These are phyloP conservation scores for Lasiurus cinereus DNA, from an alignment of 2,113 vertebrate species.

Conservation along the genomic window DNA sequence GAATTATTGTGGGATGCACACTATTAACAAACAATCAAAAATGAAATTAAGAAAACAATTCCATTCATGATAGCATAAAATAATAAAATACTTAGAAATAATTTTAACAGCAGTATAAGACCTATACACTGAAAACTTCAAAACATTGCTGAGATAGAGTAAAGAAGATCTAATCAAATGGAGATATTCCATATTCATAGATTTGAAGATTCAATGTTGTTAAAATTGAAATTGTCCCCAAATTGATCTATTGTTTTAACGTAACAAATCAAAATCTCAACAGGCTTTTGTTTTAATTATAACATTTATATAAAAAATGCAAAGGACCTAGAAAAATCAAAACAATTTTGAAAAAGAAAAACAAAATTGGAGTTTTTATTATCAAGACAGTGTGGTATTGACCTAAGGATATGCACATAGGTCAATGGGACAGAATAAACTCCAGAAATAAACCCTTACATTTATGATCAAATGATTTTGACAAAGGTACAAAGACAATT, in stretches of 20 bases:
- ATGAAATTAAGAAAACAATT: neutral
- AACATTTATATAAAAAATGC: constrained; percentile 41
- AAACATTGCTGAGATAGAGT: constrained; percentile 30
- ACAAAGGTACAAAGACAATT: neutral
- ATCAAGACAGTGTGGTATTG: neutral
- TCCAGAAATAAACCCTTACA: constrained; percentile 21
- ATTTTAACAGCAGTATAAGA: constrained; percentile 43
- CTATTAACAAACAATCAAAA: neutral
- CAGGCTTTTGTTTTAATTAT: neutral
- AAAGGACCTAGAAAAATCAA: constrained; percentile 49
- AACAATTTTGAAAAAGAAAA: constrained; percentile 51
- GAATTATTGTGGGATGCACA: neutral
- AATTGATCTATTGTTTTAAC: neutral
- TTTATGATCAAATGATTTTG: neutral
- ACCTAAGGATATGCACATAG: neutral
- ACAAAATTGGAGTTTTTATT: neutral
- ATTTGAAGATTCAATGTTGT: neutral
- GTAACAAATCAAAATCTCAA: constrained; percentile 23
- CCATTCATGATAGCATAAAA: constrained; percentile 18
- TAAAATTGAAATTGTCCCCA: neutral
- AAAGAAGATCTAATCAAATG: constrained; percentile 28
- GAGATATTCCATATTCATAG: neutral
- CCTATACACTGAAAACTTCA: neutral
- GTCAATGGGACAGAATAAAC: neutral
- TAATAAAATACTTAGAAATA: constrained; percentile 28